These are phyloP conservation scores for Cottoperca gobio DNA, from an alignment of 2,797 vertebrate species.

Conservation along the genomic window DNA sequence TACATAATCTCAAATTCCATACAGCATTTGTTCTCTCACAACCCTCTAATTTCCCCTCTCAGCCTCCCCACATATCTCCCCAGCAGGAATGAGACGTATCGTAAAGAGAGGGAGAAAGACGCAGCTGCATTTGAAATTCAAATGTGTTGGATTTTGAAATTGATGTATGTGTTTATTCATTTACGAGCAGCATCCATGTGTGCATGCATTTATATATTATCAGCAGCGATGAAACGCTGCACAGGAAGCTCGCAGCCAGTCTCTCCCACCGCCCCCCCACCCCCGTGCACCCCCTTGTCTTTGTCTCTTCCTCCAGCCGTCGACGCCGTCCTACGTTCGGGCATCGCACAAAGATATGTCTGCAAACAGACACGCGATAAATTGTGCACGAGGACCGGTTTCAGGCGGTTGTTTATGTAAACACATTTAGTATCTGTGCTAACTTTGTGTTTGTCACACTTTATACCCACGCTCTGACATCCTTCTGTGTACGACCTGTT, in stretches of 20 bases:
- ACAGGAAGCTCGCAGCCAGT: conserved; percentile 30
- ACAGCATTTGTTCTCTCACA: conserved; percentile 68
- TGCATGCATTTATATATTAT: conserved; percentile 77
- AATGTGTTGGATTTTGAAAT: conserved; percentile 81
- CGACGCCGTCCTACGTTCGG: conserved; percentile 26
- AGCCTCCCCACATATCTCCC: conserved; percentile 64
- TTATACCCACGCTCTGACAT: background rate
- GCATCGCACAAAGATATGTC: conserved; percentile 25
- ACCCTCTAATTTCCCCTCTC: conserved; percentile 68
- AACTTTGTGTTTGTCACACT: conserved; percentile 44
- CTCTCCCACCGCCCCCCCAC: too few species aligned
- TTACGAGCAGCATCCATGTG: conserved; percentile 78
- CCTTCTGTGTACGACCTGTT: conserved; percentile 41
- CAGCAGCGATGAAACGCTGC: conserved; percentile 69
- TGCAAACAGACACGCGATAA: conserved; percentile 36
- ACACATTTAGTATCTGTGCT: conserved; percentile 40
- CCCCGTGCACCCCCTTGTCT: conserved; percentile 22
- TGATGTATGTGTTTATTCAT: conserved; percentile 84
- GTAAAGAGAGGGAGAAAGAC: conserved; percentile 47
- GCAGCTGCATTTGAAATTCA: conserved; percentile 79
- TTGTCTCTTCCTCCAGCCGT: conserved; percentile 41
- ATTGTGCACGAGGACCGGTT: conserved; percentile 44
- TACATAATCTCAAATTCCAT: conserved; percentile 77
- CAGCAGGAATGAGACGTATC: conserved; percentile 81
- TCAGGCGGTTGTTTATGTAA: conserved; percentile 11